Percentiles rank a stretch among this genome's conserved stretches.
Conservation (phyloP, 2,888 invertebrate species). For the Caenorhabditis sp. region DNA sequence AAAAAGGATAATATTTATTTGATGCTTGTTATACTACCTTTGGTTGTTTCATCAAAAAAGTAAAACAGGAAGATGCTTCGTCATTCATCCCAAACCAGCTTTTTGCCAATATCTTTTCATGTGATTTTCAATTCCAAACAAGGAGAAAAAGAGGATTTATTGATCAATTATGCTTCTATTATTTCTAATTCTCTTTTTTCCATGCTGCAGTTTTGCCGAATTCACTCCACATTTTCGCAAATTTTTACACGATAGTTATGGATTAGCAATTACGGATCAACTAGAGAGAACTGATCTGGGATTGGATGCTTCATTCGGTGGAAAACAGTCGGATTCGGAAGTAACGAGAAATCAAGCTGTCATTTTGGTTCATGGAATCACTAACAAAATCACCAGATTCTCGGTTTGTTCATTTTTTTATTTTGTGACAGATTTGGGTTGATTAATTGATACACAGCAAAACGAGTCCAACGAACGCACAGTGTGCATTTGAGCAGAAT, state of each 20-base stretch:
- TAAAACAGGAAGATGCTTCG: too few species aligned
- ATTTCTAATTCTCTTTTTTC: not conserved
- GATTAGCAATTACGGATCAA: conserved; percentile 56
- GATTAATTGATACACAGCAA: too few species aligned
- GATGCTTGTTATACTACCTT: too few species aligned
- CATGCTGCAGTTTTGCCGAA: conserved; percentile 20
- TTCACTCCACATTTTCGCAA: conserved; percentile 59
- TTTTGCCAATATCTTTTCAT: not conserved
- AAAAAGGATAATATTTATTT: too few species aligned
- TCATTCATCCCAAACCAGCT: not conserved
- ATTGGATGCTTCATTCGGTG: conserved; percentile 63
- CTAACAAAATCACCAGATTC: conserved; percentile 61
- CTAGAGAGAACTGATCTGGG: conserved; percentile 67
- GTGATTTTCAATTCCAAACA: too few species aligned
- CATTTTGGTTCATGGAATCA: conserved; percentile 68
- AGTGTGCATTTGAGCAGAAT: too few species aligned
- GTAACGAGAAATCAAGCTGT: conserved; percentile 54
- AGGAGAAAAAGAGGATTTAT: too few species aligned
- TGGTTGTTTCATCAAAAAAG: too few species aligned
- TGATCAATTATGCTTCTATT: too few species aligned
- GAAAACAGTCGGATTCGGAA: conserved; percentile 34
- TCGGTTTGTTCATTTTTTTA: conserved; percentile 5
- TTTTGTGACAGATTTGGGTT: too few species aligned
- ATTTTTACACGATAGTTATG: conserved; percentile 60
- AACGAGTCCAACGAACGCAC: too few species aligned